Evolutionary conservation across 1,140 invertebrate genomes (phyloP), one percentile per base, ranked within the genome.

Genomic region (Condylostylus longicornis): DNA sequence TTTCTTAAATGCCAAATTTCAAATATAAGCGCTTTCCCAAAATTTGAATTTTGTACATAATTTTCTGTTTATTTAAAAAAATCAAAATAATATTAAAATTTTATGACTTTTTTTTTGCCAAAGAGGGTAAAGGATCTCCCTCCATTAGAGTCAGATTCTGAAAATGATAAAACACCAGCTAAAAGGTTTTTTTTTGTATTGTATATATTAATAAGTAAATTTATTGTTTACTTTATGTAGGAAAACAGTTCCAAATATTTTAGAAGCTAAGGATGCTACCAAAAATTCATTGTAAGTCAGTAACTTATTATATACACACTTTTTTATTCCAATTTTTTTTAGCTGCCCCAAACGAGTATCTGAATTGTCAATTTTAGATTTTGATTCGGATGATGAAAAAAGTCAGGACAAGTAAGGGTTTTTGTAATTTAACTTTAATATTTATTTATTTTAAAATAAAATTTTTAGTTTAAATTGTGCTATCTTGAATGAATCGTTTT

Each of bases 401-500:
- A 12, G 3, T 2, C 14, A 31, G 19, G 48, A 58, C 45, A 35
- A 25, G 49, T 30, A 14, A 30, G 8, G 15, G 2, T 6, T 19
- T 12, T 34, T 21, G 12, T 21, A 32, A 32, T 10, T 13, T 32
- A 12, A 32, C 9, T 10, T 4, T 15, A 18, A 32, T 14, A 8
- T 17, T 4, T 14, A 3, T 9, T 18, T 4, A 18, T 13, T 7
- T 15, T 15, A 32, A 32, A 17, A 18, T 13, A 15, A 38, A 21
- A 42, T 46, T 18, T 47, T 51, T 28, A 60, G 59, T 25, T 36
- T 58, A 1, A 60, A 60, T 37, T 58, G 53, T 33, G 58, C 58
- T 17, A 53, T 58, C 9, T 28, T 61, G 1, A 57, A 60, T 40
- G 57, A 61, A 32, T 60, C 57, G 2, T 58, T 60, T 37, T 44